These are phyloP conservation scores for Motacilla alba DNA, from an alignment of 2,113 vertebrate species.

Conservation along the genomic window DNA sequence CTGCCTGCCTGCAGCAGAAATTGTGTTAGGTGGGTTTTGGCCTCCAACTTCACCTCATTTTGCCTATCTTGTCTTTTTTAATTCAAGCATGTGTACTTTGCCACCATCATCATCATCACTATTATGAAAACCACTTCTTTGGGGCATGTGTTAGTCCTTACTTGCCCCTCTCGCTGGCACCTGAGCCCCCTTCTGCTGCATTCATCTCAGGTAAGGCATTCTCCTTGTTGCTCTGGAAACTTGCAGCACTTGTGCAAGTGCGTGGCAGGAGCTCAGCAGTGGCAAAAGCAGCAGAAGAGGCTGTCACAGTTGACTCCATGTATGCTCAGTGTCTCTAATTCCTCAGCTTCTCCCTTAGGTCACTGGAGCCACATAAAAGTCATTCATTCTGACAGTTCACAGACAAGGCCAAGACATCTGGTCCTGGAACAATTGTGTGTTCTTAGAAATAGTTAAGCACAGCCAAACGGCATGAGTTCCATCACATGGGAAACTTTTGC, in stretches of 20 bases:
- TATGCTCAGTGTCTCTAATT: too few relatives aligned
- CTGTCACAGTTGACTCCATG: neutral
- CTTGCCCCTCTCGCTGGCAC: neutral
- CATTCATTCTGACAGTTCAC: neutral
- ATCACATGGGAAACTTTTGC: neutral
- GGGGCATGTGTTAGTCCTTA: neutral
- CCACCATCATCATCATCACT: too few relatives aligned
- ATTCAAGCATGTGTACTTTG: neutral
- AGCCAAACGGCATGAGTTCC: neutral
- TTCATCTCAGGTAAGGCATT: neutral
- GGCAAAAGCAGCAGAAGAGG: neutral
- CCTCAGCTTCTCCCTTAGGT: neutral
- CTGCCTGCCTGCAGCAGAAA: neutral
- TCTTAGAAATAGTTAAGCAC: neutral
- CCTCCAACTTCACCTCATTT: neutral
- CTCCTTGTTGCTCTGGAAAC: neutral
- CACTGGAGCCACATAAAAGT: neutral
- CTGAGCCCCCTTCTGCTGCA: neutral
- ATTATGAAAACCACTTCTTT: neutral
- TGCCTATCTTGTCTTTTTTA: neutral
- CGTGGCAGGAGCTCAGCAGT: neutral
- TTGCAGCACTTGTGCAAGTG: neutral
- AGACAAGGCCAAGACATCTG: neutral
- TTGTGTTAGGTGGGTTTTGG: neutral
- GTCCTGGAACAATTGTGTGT: neutral